phyloP scores from a whole-genome alignment of 2,888 invertebrate species.

The Watsonalla cultraria region DNA sequence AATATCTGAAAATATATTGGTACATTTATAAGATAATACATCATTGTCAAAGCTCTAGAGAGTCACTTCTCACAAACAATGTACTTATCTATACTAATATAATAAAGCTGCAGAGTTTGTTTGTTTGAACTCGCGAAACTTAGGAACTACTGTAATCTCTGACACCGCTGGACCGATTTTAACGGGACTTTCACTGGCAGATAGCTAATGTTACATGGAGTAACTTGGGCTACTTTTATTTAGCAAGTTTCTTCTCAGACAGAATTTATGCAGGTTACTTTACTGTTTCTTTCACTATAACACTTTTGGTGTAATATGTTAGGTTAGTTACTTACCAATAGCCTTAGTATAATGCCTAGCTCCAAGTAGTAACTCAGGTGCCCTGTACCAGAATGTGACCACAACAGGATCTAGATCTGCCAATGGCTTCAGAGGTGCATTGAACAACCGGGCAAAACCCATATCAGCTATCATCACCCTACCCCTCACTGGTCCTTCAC shows the following conservation, averaged over 20 bases:
- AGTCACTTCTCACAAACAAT: background rate
- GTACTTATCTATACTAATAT: too few relatives aligned
- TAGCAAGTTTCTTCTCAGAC: too few relatives aligned
- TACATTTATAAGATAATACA: background rate
- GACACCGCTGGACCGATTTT: too few relatives aligned
- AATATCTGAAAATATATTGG: slow-evolving; percentile 83
- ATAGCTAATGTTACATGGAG: too few relatives aligned
- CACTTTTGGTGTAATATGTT: background rate
- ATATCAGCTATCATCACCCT: slow-evolving; percentile 99
- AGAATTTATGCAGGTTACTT: too few relatives aligned
- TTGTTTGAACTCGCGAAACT: too few relatives aligned
- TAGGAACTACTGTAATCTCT: too few relatives aligned
- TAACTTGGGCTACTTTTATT: too few relatives aligned
- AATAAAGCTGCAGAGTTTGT: too few relatives aligned
- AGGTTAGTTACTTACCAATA: slow-evolving; percentile 81
- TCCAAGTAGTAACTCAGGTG: slow-evolving; percentile 95
- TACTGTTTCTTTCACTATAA: background rate
- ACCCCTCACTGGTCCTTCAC: slow-evolving; percentile 97
- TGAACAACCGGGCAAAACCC: slow-evolving; percentile 99
- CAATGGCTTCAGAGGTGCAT: slow-evolving; percentile 97
- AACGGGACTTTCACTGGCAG: too few relatives aligned
- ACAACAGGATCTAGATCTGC: slow-evolving; percentile 99
- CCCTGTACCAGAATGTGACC: slow-evolving; percentile 99
- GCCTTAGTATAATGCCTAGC: slow-evolving; percentile 99
- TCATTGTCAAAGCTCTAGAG: background rate